A percentile compares a stretch with the other conserved stretches of the same genome.
Evolutionary conservation across 2,797 vertebrate species (phyloP).

Genomic region (Crypturellus tataupa): DNA sequence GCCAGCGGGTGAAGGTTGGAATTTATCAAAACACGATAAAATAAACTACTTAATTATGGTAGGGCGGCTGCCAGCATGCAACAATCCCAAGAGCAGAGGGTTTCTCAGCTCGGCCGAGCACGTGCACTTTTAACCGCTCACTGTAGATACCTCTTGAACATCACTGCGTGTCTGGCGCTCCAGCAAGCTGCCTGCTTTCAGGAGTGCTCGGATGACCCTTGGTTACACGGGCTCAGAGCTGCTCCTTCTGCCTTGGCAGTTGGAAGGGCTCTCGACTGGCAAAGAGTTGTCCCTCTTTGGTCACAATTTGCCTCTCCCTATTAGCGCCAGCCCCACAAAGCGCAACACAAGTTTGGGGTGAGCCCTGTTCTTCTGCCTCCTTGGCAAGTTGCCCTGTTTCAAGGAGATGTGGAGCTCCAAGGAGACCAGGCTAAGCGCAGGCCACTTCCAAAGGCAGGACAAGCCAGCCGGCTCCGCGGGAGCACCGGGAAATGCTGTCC

Average conservation of each 20-base stretch:
- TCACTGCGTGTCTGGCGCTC: background rate
- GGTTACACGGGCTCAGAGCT: background rate
- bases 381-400: background rate
- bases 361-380: background rate
- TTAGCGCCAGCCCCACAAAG: background rate
- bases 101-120: background rate
- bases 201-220: fast-evolving
- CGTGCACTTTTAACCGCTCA: background rate
- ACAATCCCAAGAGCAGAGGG: conserved; percentile 6
- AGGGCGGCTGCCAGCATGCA: conserved; percentile 52
- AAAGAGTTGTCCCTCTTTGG: background rate
- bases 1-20: conserved; percentile 34
- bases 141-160: background rate
- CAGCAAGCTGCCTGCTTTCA: background rate
- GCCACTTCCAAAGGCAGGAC: fast-evolving
- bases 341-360: background rate
- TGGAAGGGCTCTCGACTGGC: background rate
- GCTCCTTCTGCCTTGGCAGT: background rate
- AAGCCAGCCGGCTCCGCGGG: background rate
- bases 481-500: background rate
- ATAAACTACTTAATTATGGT: conserved; percentile 54
- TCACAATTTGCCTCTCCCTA: background rate
- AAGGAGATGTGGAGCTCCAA: fast-evolving
- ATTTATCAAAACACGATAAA: conserved; percentile 66
- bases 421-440: background rate